Percentiles rank a stretch among this genome's conserved stretches.
These are phyloP conservation scores for Enteromius unitaeniatus DNA, from an alignment of 2,797 vertebrate species.

Conservation along the genomic window DNA sequence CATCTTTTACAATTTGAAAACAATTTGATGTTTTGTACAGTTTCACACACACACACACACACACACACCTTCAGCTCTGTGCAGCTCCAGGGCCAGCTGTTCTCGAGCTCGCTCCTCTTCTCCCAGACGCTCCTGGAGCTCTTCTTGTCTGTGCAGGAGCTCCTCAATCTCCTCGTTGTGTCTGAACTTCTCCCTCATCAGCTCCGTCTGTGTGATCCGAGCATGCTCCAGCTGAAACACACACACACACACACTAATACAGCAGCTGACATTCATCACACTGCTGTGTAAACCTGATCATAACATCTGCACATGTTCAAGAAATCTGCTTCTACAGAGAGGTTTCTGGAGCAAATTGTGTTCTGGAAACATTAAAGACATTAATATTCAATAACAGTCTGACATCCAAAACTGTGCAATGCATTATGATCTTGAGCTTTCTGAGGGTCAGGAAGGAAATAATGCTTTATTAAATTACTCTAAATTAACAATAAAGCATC, in stretches of 20 bases:
- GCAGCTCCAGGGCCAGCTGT: constrained; percentile 92
- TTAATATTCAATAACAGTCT: neutral
- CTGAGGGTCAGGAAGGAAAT: neutral
- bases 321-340: neutral
- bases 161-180: constrained; percentile 88
- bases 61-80: constrained; percentile 86
- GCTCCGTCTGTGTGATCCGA: constrained; percentile 90
- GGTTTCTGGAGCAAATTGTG: neutral
- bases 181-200: constrained; percentile 92
- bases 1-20: no score
- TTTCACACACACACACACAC: neutral
- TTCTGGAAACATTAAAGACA: neutral
- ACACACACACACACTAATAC: neutral
- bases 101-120: constrained; percentile 89
- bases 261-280: neutral
- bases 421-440: neutral
- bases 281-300: neutral
- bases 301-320: neutral
- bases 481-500: neutral
- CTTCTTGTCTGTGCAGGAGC: constrained; percentile 88
- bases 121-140: constrained; percentile 86
- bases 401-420: accelerated
- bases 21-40: no score
- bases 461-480: neutral
- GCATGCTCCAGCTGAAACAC: constrained; percentile 91